phyloP scores from a whole-genome alignment of 2,113 vertebrate species.

The Eclectus roratus region DNA sequence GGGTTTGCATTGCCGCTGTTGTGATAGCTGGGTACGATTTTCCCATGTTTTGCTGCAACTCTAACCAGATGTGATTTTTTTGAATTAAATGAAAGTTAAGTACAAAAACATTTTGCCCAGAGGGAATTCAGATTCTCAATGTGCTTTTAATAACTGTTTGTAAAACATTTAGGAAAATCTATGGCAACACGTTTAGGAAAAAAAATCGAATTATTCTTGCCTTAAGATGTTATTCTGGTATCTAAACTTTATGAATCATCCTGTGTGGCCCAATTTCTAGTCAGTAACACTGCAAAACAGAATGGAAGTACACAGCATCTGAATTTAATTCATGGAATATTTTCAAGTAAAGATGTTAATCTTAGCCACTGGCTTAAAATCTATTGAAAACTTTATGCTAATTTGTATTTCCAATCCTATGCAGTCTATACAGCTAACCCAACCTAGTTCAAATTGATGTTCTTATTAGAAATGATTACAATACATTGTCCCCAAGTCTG shows the following conservation, averaged over 20 bases:
- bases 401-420: neutral
- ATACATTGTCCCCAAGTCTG: neutral
- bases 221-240: constrained; percentile 76
- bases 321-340: constrained; percentile 63
- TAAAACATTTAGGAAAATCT: constrained; percentile 81
- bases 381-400: neutral
- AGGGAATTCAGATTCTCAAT: constrained; percentile 78
- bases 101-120: constrained; percentile 76
- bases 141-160: constrained; percentile 82
- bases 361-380: constrained; percentile 26
- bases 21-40: constrained; percentile 69
- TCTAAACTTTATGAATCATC: constrained; percentile 75
- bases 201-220: constrained; percentile 75
- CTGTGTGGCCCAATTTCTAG: constrained; percentile 73
- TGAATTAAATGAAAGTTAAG: constrained; percentile 78
- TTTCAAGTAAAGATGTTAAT: constrained; percentile 55
- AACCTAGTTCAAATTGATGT: neutral
- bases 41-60: constrained; percentile 69
- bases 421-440: neutral
- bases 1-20: neutral
- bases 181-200: constrained; percentile 71
- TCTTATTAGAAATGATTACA: neutral
- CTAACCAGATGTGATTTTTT: constrained; percentile 68
- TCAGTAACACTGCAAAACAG: constrained; percentile 33
- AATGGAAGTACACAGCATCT: constrained; percentile 22